A percentile compares a stretch with the other conserved stretches of the same genome.
These are phyloP conservation scores for Drosophila aff. DNA, from an alignment of 1,140 invertebrate genomes.

Conservation along the genomic window DNA sequence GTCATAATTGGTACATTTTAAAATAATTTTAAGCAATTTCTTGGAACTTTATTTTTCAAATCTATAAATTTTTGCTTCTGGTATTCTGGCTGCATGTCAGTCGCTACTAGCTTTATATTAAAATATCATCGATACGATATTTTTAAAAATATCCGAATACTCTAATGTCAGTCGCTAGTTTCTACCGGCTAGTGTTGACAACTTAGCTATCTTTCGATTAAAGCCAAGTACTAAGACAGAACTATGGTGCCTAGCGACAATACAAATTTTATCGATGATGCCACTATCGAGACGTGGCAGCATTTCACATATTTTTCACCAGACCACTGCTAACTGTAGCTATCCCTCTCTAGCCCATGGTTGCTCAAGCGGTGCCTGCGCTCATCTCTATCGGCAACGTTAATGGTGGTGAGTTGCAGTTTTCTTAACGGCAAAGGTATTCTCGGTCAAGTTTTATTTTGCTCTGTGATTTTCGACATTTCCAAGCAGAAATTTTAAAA, in stretches of 20 bases:
- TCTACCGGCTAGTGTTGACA: background rate
- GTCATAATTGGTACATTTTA: background rate
- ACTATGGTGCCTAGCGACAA: background rate
- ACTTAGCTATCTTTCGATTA: background rate
- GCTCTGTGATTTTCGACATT: slow-evolving; percentile 85
- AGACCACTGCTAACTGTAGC: slow-evolving; percentile 10
- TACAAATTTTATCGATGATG: background rate
- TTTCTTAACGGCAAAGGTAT: slow-evolving; percentile 81
- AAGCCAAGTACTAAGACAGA: background rate
- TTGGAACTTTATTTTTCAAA: background rate
- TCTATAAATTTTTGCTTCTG: background rate
- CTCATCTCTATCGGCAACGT: slow-evolving; percentile 43
- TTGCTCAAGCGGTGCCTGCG: slow-evolving; percentile 19
- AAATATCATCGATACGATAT: no score
- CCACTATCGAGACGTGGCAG: slow-evolving; percentile 49
- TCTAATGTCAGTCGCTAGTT: background rate
- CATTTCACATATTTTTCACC: slow-evolving; percentile 55
- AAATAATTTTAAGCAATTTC: background rate
- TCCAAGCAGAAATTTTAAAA: slow-evolving; percentile 79
- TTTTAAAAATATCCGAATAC: no score
- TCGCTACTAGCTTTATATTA: background rate
- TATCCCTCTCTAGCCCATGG: slow-evolving; percentile 34
- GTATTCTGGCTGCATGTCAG: background rate
- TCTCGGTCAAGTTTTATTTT: slow-evolving; percentile 82
- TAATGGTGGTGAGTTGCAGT: slow-evolving; percentile 72